A percentile compares a stretch with the other conserved stretches of the same genome.
Conservation (phyloP, 2,113 vertebrate genomes). For the Puntigrus tetrazona region DNA sequence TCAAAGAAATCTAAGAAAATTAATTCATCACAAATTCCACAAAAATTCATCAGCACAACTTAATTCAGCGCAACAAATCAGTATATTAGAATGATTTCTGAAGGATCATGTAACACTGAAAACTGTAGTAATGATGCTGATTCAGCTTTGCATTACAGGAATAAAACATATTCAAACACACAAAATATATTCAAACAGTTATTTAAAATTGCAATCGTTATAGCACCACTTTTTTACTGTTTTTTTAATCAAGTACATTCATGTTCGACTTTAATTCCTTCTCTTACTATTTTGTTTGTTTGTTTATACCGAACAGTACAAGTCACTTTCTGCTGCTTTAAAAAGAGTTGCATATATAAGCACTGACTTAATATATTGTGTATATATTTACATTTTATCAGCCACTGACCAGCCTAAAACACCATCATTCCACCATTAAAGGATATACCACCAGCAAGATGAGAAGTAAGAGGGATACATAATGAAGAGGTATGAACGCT, state of each 20-base stretch:
- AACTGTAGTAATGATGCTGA: not conserved
- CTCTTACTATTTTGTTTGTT: not conserved
- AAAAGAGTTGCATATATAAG: not conserved
- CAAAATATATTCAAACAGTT: no score
- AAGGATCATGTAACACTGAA: not conserved
- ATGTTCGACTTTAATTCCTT: not conserved
- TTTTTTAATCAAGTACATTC: not conserved
- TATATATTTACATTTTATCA: not conserved
- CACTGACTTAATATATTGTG: not conserved
- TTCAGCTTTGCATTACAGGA: not conserved
- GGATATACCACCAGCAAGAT: not conserved
- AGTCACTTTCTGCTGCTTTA: not conserved
- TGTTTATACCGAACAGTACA: not conserved
- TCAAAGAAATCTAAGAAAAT: not conserved
- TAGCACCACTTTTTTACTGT: not conserved
- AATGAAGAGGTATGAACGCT: not conserved
- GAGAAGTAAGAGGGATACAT: not conserved
- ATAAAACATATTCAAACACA: no score
- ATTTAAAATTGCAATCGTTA: no score
- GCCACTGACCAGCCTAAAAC: not conserved
- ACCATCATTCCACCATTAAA: not conserved
- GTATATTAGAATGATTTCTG: not conserved
- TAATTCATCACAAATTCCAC: not conserved
- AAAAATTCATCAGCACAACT: not conserved
- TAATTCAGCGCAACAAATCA: not conserved